Evolutionary conservation across 2,888 invertebrate genomes (phyloP).

Genomic region (Metallyticus violacea): DNA sequence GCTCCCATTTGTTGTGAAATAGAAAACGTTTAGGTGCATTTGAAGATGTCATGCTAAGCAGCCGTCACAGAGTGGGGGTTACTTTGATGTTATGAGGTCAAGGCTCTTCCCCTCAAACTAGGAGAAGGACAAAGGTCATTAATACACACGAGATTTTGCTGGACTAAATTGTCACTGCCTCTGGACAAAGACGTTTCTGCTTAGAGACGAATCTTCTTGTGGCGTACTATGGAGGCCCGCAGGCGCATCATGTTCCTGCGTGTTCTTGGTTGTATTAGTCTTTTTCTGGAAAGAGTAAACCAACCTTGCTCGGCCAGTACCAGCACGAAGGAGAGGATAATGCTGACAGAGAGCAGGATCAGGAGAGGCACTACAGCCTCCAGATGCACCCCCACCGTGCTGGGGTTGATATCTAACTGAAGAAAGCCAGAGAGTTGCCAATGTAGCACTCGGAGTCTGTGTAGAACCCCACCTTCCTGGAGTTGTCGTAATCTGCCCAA

Average conservation of each 20-base stretch:
- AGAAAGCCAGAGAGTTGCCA: not conserved
- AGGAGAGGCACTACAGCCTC: conserved; percentile 18
- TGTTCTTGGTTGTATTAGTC: not conserved
- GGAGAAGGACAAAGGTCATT: too few species aligned
- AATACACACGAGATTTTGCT: too few species aligned
- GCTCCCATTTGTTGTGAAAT: too few species aligned
- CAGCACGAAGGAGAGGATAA: not conserved
- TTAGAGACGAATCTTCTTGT: too few species aligned
- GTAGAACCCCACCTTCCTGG: conserved; percentile 12
- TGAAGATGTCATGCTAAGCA: too few species aligned
- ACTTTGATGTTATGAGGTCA: too few species aligned
- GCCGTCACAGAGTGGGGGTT: too few species aligned
- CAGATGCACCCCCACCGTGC: conserved; percentile 2
- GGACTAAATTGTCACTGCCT: too few species aligned
- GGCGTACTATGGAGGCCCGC: not conserved
- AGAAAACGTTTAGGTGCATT: too few species aligned
- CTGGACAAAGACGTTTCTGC: too few species aligned
- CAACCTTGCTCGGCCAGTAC: not conserved
- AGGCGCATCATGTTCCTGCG: not conserved
- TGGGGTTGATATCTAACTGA: not conserved
- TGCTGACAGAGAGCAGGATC: not conserved
- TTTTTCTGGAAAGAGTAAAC: not conserved
- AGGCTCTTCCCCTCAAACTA: too few species aligned
- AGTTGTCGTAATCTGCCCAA: conserved; percentile 6
- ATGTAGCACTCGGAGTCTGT: not conserved